These are phyloP conservation scores for Prochilodus magdalenae DNA, from an alignment of 2,113 vertebrate species.

Conservation along the genomic window DNA sequence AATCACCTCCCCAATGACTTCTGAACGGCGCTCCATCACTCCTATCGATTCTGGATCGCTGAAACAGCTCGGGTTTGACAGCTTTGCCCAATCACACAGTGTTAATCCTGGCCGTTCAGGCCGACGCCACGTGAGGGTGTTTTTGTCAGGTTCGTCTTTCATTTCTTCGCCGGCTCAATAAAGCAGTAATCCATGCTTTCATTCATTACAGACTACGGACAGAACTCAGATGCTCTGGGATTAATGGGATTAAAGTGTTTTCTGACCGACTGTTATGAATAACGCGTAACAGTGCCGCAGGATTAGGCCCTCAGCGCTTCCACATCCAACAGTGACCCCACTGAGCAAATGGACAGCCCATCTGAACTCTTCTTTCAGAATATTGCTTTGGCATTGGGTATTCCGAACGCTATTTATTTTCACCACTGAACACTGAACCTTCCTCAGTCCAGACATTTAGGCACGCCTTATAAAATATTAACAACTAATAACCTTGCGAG, in stretches of 20 bases:
- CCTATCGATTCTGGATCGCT: not conserved
- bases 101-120: not conserved
- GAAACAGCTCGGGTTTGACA: not conserved
- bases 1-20: slow-evolving; percentile 16
- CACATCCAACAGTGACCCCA: no score
- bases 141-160: not conserved
- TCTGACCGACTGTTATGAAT: not conserved
- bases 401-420: slow-evolving; percentile 79
- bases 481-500: slow-evolving; percentile 77
- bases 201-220: not conserved
- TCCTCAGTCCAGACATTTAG: slow-evolving; percentile 78
- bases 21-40: slow-evolving; percentile 7
- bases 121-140: not conserved
- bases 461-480: slow-evolving; percentile 85
- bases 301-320: not conserved
- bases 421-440: slow-evolving; percentile 70
- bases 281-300: no score
- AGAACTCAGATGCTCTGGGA: not conserved
- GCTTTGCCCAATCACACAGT: not conserved
- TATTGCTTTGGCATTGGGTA: slow-evolving; percentile 81
- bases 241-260: not conserved
- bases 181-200: not conserved
- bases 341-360: not conserved
- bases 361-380: slow-evolving; percentile 15
- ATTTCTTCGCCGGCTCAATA: not conserved